Base-by-base conservation (phyloP, 1,140 invertebrate genomes). In the Cotesia vestalis region DNA sequence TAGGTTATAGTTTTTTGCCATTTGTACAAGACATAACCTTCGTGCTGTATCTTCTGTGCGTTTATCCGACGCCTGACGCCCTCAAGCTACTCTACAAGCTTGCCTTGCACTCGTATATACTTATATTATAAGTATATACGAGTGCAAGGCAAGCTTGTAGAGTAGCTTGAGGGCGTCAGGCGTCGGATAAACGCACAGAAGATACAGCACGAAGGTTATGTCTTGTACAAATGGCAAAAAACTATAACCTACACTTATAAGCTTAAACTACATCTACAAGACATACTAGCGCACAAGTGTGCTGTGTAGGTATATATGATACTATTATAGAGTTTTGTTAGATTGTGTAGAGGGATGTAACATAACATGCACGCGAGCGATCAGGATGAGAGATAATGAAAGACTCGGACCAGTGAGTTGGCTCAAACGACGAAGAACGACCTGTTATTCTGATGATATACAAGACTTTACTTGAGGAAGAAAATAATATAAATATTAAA, bases 291-390 rank as follows among this genome's bases (percentile, higher is more conserved):
- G 27, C 27, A 27, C 27, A 27, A 27, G 27, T 27, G 27, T 27
- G 27, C 3, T 27, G 27, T 27, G 27, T 27, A 27, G 27, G 1
- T 27, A 46, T 46, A 40, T 40, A 46, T 46, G 11, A 46, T 46
- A 46, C 6, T 46, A 46, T 6, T 46, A 46, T 46, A 46, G 6
- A 46, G 40, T 46, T 11, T 2, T 6, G 40, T 46, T 46, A 17
- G 17, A 3, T 57, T 4, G 53, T 57, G n/a, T 57, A 57, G 53
- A 17, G 11, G 38, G 12, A 61, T 51, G 55, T 63, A 71, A 40
- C 34, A 14, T 55, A 69, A 71, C 12, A 20, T 71, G 69, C 69
- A 71, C 59, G 60, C 69, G 69, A 71, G 60, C 59, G 68, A 70
- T 70, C 68, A 55, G 59, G 68, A 51, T 46, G 57, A 40, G 34